phyloP scores from a whole-genome alignment of 2,888 invertebrate genomes.

The Belgica antarctica region DNA sequence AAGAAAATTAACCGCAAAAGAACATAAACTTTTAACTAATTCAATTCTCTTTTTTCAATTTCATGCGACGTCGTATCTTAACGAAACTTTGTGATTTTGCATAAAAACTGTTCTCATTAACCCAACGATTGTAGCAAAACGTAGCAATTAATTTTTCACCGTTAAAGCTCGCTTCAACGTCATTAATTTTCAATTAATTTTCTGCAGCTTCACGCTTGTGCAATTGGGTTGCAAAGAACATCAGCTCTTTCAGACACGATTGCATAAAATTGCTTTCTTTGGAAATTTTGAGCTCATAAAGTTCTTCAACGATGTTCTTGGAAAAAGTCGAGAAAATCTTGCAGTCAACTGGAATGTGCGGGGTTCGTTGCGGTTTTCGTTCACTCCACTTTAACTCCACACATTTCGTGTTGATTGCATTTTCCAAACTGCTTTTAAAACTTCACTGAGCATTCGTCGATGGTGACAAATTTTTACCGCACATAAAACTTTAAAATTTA shows the following conservation, averaged over 20 bases:
- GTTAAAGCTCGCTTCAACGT: background rate
- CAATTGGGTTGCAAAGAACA: background rate
- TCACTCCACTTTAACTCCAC: too few species aligned
- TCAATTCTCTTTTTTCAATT: too few species aligned
- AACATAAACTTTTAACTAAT: too few species aligned
- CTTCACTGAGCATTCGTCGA: background rate
- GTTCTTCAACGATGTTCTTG: background rate
- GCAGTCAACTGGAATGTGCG: background rate
- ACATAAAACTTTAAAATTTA: slow-evolving; percentile 20
- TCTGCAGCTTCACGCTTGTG: too few species aligned
- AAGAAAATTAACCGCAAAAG: too few species aligned
- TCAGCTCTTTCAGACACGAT: background rate
- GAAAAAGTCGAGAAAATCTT: background rate
- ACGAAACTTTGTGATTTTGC: too few species aligned
- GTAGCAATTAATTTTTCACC: too few species aligned
- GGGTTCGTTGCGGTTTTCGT: background rate
- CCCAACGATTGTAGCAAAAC: too few species aligned
- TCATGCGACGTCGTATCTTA: too few species aligned
- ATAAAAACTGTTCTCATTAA: too few species aligned
- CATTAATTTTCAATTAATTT: slow-evolving; percentile 19
- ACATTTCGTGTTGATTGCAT: slow-evolving; percentile 1
- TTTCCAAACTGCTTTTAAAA: background rate
- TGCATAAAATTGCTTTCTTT: background rate
- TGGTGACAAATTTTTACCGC: background rate
- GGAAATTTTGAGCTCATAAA: too few species aligned